Percentiles rank a stretch among this genome's conserved stretches.
These are phyloP conservation scores for Meteorus colon DNA, from an alignment of 2,888 invertebrate genomes.

Conservation along the genomic window DNA sequence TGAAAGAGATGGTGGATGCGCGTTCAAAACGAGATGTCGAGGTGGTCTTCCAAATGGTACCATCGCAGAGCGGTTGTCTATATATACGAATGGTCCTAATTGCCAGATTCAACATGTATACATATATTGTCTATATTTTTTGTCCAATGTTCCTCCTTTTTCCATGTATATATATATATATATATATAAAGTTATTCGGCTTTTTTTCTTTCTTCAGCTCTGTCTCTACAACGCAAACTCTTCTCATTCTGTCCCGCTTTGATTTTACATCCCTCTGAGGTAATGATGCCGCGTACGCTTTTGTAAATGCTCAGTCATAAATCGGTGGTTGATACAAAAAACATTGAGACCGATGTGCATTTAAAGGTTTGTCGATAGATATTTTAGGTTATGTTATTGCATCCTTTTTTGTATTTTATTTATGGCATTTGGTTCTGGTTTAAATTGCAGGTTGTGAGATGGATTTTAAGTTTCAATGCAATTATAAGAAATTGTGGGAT, in stretches of 20 bases:
- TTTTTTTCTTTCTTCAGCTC: background rate
- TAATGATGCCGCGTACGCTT: slow-evolving; percentile 19
- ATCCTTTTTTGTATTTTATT: no score
- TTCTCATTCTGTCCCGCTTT: slow-evolving; percentile 8
- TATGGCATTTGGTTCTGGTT: no score
- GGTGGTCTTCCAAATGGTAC: slow-evolving; percentile 49
- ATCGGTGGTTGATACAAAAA: slow-evolving; percentile 22
- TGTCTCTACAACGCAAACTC: no score
- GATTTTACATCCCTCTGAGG: slow-evolving; percentile 46
- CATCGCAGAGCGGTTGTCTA: slow-evolving; percentile 46
- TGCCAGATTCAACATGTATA: slow-evolving; percentile 48
- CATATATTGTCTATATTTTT: background rate
- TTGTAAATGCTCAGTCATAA: slow-evolving; percentile 21
- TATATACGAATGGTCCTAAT: slow-evolving; percentile 53
- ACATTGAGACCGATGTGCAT: background rate
- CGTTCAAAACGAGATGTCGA: slow-evolving; percentile 50
- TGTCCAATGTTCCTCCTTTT: background rate
- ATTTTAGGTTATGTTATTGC: no score
- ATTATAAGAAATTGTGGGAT: no score
- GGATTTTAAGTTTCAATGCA: no score
- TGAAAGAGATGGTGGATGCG: slow-evolving; percentile 1
- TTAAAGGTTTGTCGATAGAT: background rate
- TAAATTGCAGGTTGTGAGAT: no score
- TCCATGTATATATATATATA: slow-evolving; percentile 2
- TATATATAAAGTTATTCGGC: slow-evolving; percentile 22